phyloP scores from a whole-genome alignment of 2,888 invertebrate species.

The Poecilus cupreus region DNA sequence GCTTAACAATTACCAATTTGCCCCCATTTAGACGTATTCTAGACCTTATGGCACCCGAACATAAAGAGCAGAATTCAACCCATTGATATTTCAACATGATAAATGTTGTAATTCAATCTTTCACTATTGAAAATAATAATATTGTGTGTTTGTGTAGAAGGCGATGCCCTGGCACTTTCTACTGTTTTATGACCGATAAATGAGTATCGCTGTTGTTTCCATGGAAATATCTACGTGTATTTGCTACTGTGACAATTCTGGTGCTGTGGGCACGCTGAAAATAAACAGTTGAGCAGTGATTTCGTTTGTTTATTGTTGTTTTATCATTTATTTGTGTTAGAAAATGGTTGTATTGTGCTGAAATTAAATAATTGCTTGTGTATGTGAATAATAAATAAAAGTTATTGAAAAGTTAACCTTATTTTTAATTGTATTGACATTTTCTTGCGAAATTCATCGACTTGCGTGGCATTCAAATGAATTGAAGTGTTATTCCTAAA shows the following conservation, averaged over 20 bases:
- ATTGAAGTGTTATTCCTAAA: too few species aligned
- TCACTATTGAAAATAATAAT: constrained; percentile 29
- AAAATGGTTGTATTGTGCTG: not conserved
- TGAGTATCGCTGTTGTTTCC: not conserved
- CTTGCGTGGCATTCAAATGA: too few species aligned
- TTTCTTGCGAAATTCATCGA: too few species aligned
- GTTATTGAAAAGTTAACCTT: not conserved
- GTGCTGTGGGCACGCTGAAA: too few species aligned
- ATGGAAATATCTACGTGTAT: not conserved
- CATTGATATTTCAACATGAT: constrained; percentile 17
- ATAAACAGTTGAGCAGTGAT: not conserved
- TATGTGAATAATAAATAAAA: constrained; percentile 31
- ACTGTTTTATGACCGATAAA: not conserved
- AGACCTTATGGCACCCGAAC: constrained; percentile 63
- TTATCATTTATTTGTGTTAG: not conserved
- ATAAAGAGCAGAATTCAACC: constrained; percentile 57
- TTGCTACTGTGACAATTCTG: not conserved
- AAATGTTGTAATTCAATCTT: constrained; percentile 39
- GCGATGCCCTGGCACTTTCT: not conserved
- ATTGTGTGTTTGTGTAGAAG: not conserved
- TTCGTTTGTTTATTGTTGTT: constrained; percentile 4
- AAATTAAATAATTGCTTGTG: not conserved
- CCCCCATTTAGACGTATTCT: constrained; percentile 62
- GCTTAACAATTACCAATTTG: constrained; percentile 51
- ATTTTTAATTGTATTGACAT: constrained; percentile 31